Base-by-base conservation (phyloP, 2,113 vertebrate species). In the Anguilla japonica region DNA sequence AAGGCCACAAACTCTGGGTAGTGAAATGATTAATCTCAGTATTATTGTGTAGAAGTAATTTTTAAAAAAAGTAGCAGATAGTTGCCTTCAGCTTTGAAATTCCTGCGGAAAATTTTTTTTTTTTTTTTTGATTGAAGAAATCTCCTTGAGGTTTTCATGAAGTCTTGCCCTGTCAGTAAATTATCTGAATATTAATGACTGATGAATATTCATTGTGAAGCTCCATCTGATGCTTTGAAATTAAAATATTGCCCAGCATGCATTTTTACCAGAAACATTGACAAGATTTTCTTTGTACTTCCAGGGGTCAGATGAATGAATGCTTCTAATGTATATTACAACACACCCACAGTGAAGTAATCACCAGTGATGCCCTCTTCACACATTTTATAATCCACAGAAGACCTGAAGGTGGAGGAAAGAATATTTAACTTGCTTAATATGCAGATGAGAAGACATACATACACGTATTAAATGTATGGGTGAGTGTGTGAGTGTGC, bases 171-270 rank as follows among this genome's bases (percentile, higher is more conserved):
- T 67, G 60, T 67, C 60, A 26, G 60, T 67, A 67, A 67, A 11
- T 67, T 20, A 67, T 67, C 60, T 26, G 60, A 67, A 67, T 67
- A 67, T 67, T 67, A 20, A 67, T 67, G 60, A 67, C 60, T 67
- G 60, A 20, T 67, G 60, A 67, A 67, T 67, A 67, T 67, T 67
- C 60, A 67, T 67, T 22, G 22, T 4, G 18, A 60, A 60, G 18
- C 57, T 60, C 18, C 57, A 16, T 60, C 18, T 60, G 60, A 67
- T 67, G 60, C 20, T 67, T 67, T 67, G 60, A 67, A 67, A 67
- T 67, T 67, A 67, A 67, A 67, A 67, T 67, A 67, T 67, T 67
- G 60, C 60, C 60, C 60, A 67, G 60, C 60, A 67, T 67, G 60
- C 60, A 67, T 26, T 67, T 67, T 67, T 26, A 22, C 22, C 60